phyloP scores from a whole-genome alignment of 1,140 invertebrate genomes.

The Campoletis sonorensis region DNA sequence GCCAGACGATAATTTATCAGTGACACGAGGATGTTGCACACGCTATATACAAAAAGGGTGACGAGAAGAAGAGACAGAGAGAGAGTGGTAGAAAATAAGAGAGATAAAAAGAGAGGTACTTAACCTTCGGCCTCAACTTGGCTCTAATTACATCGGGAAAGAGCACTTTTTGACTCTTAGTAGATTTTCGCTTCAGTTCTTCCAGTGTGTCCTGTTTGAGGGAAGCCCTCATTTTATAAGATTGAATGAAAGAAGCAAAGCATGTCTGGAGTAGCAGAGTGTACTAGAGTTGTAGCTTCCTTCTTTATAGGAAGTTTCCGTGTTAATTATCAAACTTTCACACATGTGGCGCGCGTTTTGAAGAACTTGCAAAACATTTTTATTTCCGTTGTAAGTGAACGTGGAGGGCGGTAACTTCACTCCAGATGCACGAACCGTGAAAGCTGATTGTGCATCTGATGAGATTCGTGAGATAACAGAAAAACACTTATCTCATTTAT shows the following conservation, averaged over 20 bases:
- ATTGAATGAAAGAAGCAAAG: no score
- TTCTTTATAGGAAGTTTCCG: slow-evolving; percentile 17
- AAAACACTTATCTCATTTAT: not conserved
- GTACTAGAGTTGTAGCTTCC: not conserved
- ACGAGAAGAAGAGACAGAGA: slow-evolving; percentile 2
- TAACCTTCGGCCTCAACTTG: slow-evolving; percentile 36
- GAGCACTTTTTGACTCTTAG: slow-evolving; percentile 33
- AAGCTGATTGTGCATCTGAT: not conserved
- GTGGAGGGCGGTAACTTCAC: not conserved
- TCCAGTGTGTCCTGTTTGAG: not conserved
- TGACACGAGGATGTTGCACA: slow-evolving; percentile 28
- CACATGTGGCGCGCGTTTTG: not conserved
- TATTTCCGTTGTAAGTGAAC: not conserved
- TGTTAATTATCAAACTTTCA: slow-evolving; percentile 35
- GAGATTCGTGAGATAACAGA: not conserved
- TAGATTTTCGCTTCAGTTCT: slow-evolving; percentile 16
- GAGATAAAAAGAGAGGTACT: slow-evolving; percentile 18
- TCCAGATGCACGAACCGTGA: not conserved
- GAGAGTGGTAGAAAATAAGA: not conserved
- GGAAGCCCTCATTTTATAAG: not conserved
- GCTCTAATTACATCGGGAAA: slow-evolving; percentile 32
- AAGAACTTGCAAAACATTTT: slow-evolving; percentile 12
- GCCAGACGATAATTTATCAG: slow-evolving; percentile 35
- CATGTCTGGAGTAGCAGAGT: not conserved
- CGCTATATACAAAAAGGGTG: slow-evolving; percentile 3